A percentile compares a stretch with the other conserved stretches of the same genome.
Evolutionary conservation across 2,888 invertebrate genomes (phyloP).

Genomic region (Chalcis sispes): DNA sequence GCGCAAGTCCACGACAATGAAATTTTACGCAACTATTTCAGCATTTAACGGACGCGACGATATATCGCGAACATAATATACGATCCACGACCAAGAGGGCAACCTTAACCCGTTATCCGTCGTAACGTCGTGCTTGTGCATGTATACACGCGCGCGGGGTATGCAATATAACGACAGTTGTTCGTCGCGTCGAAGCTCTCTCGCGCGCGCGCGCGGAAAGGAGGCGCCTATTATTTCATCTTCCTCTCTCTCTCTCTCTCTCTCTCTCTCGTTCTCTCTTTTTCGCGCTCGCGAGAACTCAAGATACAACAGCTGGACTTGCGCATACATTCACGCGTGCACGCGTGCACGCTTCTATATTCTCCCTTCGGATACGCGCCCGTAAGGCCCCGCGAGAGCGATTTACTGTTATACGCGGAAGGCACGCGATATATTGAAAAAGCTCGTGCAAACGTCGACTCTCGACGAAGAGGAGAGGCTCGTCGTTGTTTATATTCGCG

Average conservation of each 20-base stretch:
- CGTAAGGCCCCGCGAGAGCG: too few relatives aligned
- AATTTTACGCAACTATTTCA: too few relatives aligned
- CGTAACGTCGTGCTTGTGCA: not conserved
- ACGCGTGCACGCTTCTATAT: not conserved
- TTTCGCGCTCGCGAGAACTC: too few relatives aligned
- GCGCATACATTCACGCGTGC: not conserved
- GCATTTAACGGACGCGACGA: too few relatives aligned
- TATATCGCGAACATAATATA: too few relatives aligned
- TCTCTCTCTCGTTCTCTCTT: too few relatives aligned
- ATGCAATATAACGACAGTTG: conserved; percentile 23
- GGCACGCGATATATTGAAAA: conserved; percentile 49
- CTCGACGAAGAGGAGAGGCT: not conserved
- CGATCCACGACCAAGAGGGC: too few relatives aligned
- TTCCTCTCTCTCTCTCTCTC: too few relatives aligned
- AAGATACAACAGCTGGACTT: not conserved
- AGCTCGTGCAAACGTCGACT: conserved; percentile 26
- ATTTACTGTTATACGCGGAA: conserved; percentile 39
- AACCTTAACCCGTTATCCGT: conserved; percentile 36
- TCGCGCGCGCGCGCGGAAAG: too few relatives aligned
- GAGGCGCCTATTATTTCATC: conserved; percentile 7
- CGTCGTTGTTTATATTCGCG: too few relatives aligned
- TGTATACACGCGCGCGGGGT: not conserved
- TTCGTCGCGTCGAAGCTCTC: conserved; percentile 22
- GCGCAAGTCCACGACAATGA: too few relatives aligned
- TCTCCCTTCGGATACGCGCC: not conserved